Evolutionary conservation across 2,113 vertebrate genomes (phyloP).

Genomic region (Pyxicephalus adspersus): DNA sequence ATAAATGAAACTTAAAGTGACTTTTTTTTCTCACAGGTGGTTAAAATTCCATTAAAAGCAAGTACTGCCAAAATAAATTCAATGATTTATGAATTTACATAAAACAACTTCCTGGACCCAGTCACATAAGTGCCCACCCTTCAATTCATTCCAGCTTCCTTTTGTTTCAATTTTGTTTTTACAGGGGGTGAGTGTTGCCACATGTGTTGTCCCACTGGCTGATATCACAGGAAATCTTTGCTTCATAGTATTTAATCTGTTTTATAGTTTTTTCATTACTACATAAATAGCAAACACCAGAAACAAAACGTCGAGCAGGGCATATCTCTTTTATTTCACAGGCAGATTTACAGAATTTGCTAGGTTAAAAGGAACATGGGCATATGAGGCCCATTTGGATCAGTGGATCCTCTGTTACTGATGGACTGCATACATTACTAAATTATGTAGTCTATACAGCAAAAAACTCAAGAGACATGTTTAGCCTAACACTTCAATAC

Average conservation of each 20-base stretch:
- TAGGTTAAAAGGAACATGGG: too few relatives aligned
- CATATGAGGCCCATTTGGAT: too few relatives aligned
- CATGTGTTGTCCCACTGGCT: not conserved
- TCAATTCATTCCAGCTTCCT: conserved; percentile 20
- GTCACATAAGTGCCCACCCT: not conserved
- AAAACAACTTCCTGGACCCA: conserved; percentile 26
- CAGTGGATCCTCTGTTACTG: too few relatives aligned
- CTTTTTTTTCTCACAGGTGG: conserved; percentile 1
- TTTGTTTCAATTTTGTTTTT: not conserved
- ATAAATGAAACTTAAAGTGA: not conserved
- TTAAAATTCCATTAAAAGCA: conserved; percentile 12
- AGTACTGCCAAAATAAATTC: conserved; percentile 29
- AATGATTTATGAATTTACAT: conserved; percentile 22
- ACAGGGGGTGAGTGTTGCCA: not conserved
- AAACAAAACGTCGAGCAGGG: too few relatives aligned
- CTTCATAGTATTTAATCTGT: not conserved
- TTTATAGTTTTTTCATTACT: not conserved
- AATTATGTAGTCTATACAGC: too few relatives aligned
- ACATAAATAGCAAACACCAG: not conserved
- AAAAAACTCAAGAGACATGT: too few relatives aligned
- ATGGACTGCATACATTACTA: too few relatives aligned
- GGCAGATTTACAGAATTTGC: too few relatives aligned
- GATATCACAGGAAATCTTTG: not conserved
- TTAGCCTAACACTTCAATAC: too few relatives aligned
- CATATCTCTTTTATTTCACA: too few relatives aligned